Evolutionary conservation across 2,888 invertebrate genomes (phyloP).

Genomic region (Campoplex capitator): DNA sequence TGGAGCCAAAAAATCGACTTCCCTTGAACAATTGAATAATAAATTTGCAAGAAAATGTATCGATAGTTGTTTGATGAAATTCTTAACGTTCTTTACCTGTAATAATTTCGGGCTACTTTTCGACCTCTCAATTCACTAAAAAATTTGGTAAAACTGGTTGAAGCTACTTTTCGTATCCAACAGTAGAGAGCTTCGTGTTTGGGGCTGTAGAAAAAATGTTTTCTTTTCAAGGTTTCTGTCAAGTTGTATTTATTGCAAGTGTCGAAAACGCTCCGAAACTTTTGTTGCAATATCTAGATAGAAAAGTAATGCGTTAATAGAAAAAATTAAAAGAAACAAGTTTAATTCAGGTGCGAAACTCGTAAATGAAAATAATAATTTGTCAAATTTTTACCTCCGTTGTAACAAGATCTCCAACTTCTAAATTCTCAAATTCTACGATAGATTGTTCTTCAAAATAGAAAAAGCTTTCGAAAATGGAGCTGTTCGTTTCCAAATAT

Average conservation of each 20-base stretch:
- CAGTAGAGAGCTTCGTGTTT: slow-evolving; percentile 80
- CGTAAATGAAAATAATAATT: neutral
- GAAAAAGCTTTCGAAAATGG: slow-evolving; percentile 2
- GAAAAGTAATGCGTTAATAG: neutral
- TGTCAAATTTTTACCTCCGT: slow-evolving; percentile 29
- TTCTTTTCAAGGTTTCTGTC: slow-evolving; percentile 73
- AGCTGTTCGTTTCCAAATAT: neutral
- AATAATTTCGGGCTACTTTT: slow-evolving; percentile 73
- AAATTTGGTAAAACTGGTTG: slow-evolving; percentile 83
- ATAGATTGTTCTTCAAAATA: slow-evolving; percentile 33
- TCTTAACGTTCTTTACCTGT: slow-evolving; percentile 73
- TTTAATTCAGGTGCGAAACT: slow-evolving; percentile 10
- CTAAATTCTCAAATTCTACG: slow-evolving; percentile 55
- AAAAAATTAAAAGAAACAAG: neutral
- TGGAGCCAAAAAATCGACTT: slow-evolving; percentile 77
- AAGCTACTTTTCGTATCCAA: slow-evolving; percentile 83
- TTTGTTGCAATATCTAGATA: slow-evolving; percentile 68
- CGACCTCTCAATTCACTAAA: slow-evolving; percentile 79
- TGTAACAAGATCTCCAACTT: slow-evolving; percentile 43
- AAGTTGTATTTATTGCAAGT: slow-evolving; percentile 79
- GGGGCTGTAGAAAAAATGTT: slow-evolving; percentile 78
- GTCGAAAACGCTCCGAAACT: slow-evolving; percentile 73
- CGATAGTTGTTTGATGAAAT: neutral
- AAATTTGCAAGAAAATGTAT: slow-evolving; percentile 46
- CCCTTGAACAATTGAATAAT: slow-evolving; percentile 72